Evolutionary conservation across 2,888 invertebrate species (phyloP), one percentile per base, ranked within the genome.

Genomic region (Troglohyphantes excavatus): DNA sequence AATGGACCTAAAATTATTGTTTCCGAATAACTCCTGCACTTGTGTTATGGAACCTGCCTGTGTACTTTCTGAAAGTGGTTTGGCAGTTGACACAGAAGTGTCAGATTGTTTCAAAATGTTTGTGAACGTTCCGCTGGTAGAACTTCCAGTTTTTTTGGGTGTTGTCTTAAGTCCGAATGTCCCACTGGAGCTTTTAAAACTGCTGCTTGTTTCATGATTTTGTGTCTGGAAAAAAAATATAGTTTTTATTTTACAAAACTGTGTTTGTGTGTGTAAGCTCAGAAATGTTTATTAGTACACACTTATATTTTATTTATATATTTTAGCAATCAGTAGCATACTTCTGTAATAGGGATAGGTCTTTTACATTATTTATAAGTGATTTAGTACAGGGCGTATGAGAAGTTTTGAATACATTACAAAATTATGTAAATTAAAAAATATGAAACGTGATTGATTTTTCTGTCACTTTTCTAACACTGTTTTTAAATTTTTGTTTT

Each of bases 141-240:
- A 33, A 2, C 21, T 21, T 23, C 29, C 26, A 23, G 78, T 43
- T 63, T 33, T 63, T 26, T 17, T 63, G 17, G 78, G 29, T 39
- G 61, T 17, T 9, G 78, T 78, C 23, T 78, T 78, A 2, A 33
- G 17, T 23, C 78, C 78, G 5, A 78, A 78, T 23, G 78, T 46
- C 5, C 21, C 61, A 17, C 61, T 76, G 0, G 61, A 61, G 26
- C 78, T 78, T 26, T 13, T 21, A 26, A 26, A 29, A 2, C 33
- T 23, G 21, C 33, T 33, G 3, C 13, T 39, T 13, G 39, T 17
- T 65, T 78, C 43, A 2, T 78, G 26, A 63, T 65, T 39, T 17
- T 33, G 9, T 17, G 26, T 26, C 78, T 78, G 43, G 5, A 76
- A 78, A 26, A 53, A 73, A 33, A 33, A 19, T 21, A 21, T 26